Percentiles rank a stretch among this genome's conserved stretches.
Evolutionary conservation across 1,140 invertebrate genomes (phyloP).

Genomic region (Bemisia tabaci): DNA sequence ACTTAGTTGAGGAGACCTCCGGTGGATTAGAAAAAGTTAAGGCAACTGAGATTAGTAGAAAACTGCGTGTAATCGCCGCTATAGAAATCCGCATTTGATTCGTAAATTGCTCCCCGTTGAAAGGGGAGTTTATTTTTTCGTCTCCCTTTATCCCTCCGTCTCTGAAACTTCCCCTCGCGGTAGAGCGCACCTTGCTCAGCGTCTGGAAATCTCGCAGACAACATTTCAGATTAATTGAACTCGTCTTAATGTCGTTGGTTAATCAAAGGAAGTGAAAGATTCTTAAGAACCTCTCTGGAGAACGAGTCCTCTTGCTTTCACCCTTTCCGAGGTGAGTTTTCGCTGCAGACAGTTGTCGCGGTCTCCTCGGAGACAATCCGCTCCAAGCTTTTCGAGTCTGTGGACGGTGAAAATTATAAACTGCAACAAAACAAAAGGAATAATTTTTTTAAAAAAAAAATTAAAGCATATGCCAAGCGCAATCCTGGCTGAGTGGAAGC

Average conservation of each 20-base stretch:
- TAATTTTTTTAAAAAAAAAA: not conserved
- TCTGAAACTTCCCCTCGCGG: not conserved
- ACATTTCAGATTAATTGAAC: not conserved
- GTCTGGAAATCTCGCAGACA: not conserved
- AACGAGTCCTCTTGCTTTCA: not conserved
- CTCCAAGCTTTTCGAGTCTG: not conserved
- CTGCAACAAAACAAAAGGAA: not conserved
- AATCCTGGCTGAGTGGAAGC: not conserved
- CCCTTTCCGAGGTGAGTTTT: not conserved
- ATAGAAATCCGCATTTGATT: not conserved
- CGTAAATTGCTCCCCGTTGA: not conserved
- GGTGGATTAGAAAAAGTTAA: too few species aligned
- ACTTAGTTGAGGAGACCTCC: too few species aligned
- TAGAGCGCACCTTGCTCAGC: too few species aligned
- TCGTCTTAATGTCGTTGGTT: not conserved
- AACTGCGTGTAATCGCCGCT: not conserved
- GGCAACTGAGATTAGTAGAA: too few species aligned
- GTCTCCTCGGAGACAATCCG: not conserved
- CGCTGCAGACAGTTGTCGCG: not conserved
- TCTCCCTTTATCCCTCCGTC: not conserved
- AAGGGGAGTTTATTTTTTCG: not conserved
- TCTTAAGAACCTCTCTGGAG: not conserved
- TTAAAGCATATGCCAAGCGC: not conserved
- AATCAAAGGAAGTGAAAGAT: not conserved
- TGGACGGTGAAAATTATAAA: not conserved